Percentiles rank a stretch among this genome's conserved stretches.
Conservation (phyloP, 2,797 vertebrate species). For the Denticeps clupeoides region DNA sequence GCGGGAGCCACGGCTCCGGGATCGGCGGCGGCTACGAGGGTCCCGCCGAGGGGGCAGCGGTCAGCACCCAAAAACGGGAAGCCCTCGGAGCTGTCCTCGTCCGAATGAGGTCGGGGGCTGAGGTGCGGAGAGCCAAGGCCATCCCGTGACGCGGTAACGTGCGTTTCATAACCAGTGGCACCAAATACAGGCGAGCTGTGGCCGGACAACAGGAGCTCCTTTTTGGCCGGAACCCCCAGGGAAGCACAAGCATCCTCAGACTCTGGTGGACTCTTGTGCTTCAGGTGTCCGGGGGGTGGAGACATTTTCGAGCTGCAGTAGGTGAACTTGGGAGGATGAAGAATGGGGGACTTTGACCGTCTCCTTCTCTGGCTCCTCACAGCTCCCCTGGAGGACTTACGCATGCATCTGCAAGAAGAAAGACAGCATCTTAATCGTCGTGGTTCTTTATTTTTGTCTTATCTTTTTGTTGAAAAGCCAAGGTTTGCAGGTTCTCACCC, state of each 20-base stretch:
- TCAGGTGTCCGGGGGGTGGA: constrained; percentile 54
- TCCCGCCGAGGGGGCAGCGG: constrained; percentile 1
- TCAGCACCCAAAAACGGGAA: constrained; percentile 29
- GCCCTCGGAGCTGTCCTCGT: constrained; percentile 37
- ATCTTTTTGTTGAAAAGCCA: too few species aligned
- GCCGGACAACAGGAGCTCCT: constrained; percentile 46
- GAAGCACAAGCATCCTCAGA: constrained; percentile 30
- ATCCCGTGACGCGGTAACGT: constrained; percentile 33
- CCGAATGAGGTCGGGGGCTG: constrained; percentile 20
- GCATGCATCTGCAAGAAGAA: constrained; percentile 57
- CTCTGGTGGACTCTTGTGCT: constrained; percentile 63
- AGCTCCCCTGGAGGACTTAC: constrained; percentile 74
- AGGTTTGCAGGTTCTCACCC: constrained; percentile 56
- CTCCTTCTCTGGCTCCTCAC: constrained; percentile 77
- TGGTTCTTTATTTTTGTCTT: too few species aligned
- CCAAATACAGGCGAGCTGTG: constrained; percentile 44
- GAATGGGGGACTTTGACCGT: constrained; percentile 89
- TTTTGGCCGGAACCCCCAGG: constrained; percentile 38
- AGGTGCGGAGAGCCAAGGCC: constrained; percentile 17
- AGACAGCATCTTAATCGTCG: too few species aligned
- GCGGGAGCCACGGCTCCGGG: constrained; percentile 23
- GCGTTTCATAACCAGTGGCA: constrained; percentile 42
- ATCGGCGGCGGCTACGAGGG: too few species aligned
- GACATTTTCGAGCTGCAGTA: constrained; percentile 71
- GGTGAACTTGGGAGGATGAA: constrained; percentile 87